Conservation (phyloP, 1,140 invertebrate species). For the Eurosta solidaginis region DNA sequence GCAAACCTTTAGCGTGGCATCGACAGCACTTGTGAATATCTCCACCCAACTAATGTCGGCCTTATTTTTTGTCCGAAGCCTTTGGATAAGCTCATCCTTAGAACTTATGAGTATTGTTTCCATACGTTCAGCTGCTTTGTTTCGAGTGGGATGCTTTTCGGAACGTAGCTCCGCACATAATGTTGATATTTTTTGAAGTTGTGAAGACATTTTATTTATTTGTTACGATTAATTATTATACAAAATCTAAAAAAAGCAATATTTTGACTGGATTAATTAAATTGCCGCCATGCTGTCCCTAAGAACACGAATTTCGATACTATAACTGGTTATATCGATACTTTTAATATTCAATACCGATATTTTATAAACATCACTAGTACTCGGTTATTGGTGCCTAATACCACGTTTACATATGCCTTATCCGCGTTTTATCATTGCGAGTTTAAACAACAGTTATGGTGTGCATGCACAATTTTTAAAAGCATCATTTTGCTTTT, state of each 20-base stretch:
- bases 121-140: slow-evolving; percentile 33
- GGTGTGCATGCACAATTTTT: too few relatives aligned
- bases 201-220: slow-evolving; percentile 23
- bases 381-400: too few relatives aligned
- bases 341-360: too few relatives aligned
- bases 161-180: slow-evolving; percentile 34
- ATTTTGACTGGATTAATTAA: not conserved
- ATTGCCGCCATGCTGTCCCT: too few relatives aligned
- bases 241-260: not conserved
- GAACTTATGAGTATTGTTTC: slow-evolving; percentile 29
- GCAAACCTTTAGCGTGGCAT: slow-evolving; percentile 19
- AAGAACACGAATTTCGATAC: too few relatives aligned
- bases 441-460: too few relatives aligned
- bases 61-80: not conserved
- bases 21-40: slow-evolving; percentile 30
- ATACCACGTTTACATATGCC: too few relatives aligned
- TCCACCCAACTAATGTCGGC: slow-evolving; percentile 25
- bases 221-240: not conserved
- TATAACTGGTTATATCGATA: too few relatives aligned
- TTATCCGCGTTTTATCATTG: too few relatives aligned
- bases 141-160: slow-evolving; percentile 29
- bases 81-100: slow-evolving; percentile 30
- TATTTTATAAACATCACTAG: too few relatives aligned
- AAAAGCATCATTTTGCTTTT: too few relatives aligned
- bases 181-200: slow-evolving; percentile 15